Evolutionary conservation across 2,888 invertebrate genomes (phyloP), one percentile per base, ranked within the genome.

Genomic region (Linyphia triangularis): DNA sequence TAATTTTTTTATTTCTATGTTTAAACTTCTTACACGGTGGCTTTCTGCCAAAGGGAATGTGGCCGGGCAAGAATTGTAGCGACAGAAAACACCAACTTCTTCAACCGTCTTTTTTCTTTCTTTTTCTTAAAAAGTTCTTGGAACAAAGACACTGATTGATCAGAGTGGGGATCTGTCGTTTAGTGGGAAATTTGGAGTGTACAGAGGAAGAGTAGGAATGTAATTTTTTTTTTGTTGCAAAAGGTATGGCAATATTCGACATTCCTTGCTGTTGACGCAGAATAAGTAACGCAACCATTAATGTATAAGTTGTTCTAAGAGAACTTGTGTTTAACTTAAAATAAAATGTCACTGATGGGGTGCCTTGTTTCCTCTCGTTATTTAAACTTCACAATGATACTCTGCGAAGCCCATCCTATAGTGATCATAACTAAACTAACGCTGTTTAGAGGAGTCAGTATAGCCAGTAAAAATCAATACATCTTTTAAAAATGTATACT

Each of bases 1-100:
- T 37, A 19, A 0, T 63, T 79, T 65, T 37, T 61, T 63, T 19
- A 43, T 26, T 59, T 22, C 33, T n/a, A 33, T 57, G 33, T 57
- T 81, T 59, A 37, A 59, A 59, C 57, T 69, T 81, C 79, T 67
- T 79, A 63, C 77, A 63, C 30, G 65, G 59, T 61, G 85, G 77
- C 75, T 85, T 75, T 30, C 30, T 65, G 75, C 73, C 84, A 84
- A n/a, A 40, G 43, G 70, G 67, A 84, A 84, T 84, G 75, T 26
- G 24, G 84, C 51, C 22, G 5, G 28, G 78, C 67, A 28, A 67
- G 78, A 67, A 79, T 30, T 28, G 43, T 78, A 78, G 78, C 43
- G 30, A 51, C 51, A 65, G 43, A 63, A 40, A 43, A 65, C 61
- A 63, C 6, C 28, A n/a, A 28, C 65, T 65, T 78, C 33, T 22